Percentiles rank a stretch among this genome's conserved stretches.
Evolutionary conservation across 64 coral and sea anemone species (phyloP).

Genomic region (Pocillopora damicornis): DNA sequence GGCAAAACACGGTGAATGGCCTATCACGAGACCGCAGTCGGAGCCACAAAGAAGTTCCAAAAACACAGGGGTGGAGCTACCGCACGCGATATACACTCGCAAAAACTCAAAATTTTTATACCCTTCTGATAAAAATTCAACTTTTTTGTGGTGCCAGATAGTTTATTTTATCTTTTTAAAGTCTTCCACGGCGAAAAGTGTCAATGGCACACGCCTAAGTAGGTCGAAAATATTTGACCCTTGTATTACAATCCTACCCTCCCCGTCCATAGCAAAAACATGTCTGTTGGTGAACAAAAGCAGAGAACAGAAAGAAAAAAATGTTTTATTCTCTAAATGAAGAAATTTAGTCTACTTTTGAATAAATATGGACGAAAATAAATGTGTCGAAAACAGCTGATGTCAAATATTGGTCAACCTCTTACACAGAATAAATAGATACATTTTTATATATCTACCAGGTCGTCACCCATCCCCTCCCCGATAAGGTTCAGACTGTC

Average conservation of each 20-base stretch:
- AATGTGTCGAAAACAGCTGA: not conserved
- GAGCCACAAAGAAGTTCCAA: slow-evolving; percentile 63
- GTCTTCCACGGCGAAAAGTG: not conserved
- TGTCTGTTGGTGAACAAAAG: not conserved
- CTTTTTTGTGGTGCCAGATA: not conserved
- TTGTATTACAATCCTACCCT: not conserved
- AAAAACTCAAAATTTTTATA: not conserved
- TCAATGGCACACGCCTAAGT: not conserved
- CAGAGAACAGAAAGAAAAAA: not conserved
- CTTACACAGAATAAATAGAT: not conserved
- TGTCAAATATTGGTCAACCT: not conserved
- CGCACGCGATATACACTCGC: slow-evolving; percentile 20
- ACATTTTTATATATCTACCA: not conserved
- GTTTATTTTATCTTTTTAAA: not conserved
- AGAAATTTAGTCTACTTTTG: not conserved
- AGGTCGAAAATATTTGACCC: not conserved
- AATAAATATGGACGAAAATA: not conserved
- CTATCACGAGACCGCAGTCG: slow-evolving; percentile 66
- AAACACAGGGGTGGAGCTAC: slow-evolving; percentile 37
- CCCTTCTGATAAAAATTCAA: not conserved
- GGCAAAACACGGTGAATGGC: slow-evolving; percentile 65
- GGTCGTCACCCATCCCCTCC: not conserved
- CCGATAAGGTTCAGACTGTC: not conserved
- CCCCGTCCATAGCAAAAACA: not conserved
- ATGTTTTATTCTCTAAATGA: not conserved